Percentiles rank a stretch among this genome's conserved stretches.
Conservation (phyloP, 1,140 invertebrate genomes). For the Aphelinus atriplicis region DNA sequence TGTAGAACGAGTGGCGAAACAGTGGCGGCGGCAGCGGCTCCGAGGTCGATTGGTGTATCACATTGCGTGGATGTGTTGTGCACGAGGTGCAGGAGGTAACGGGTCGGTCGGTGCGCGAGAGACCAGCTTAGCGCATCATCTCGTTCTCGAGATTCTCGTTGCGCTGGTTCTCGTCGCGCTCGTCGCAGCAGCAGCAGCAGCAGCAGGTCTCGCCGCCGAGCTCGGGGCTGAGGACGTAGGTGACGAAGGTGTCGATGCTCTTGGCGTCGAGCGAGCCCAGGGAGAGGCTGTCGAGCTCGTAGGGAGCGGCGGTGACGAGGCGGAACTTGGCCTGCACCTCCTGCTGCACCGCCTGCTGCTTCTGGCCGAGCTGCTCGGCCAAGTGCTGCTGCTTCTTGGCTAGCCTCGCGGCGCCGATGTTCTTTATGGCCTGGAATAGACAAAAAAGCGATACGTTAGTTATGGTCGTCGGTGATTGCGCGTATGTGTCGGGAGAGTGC, state of each 20-base stretch:
- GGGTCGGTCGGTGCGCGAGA: neutral
- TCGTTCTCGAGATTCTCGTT: slow-evolving; percentile 64
- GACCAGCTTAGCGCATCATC: slow-evolving; percentile 49
- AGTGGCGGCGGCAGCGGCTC: too few relatives aligned
- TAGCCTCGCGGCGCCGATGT: slow-evolving; percentile 45
- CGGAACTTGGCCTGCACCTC: neutral
- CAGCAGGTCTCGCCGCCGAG: slow-evolving; percentile 50
- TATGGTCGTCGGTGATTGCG: too few relatives aligned
- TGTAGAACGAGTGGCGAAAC: too few relatives aligned
- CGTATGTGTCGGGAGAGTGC: too few relatives aligned
- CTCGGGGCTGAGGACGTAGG: slow-evolving; percentile 54
- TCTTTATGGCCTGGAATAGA: slow-evolving; percentile 55
- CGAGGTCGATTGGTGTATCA: too few relatives aligned
- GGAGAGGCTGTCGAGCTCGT: slow-evolving; percentile 52
- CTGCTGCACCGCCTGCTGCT: slow-evolving; percentile 2
- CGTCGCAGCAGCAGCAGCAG: slow-evolving; percentile 57
- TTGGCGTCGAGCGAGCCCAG: slow-evolving; percentile 52
- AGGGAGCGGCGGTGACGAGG: slow-evolving; percentile 4
- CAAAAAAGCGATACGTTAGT: neutral
- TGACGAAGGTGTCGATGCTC: slow-evolving; percentile 61
- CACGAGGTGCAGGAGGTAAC: neutral
- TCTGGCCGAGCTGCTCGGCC: slow-evolving; percentile 36
- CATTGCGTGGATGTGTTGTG: neutral
- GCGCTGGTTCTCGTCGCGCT: slow-evolving; percentile 61
- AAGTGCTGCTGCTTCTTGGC: slow-evolving; percentile 48